These are phyloP conservation scores for Himalopsyche tibetana DNA, from an alignment of 2,888 invertebrate species.

Conservation along the genomic window DNA sequence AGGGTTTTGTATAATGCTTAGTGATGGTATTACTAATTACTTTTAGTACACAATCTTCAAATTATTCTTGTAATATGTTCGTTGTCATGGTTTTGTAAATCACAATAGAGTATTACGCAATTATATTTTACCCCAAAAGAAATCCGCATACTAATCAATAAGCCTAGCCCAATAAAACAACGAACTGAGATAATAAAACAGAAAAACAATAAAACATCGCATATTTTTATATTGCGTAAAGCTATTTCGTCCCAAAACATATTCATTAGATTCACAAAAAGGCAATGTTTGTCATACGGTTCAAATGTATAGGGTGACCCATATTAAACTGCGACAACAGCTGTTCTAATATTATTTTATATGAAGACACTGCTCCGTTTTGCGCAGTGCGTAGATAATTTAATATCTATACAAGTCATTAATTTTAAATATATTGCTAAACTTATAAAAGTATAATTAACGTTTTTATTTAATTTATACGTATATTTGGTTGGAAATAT, in stretches of 20 bases:
- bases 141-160: slow-evolving; percentile 45
- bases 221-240: slow-evolving; percentile 17
- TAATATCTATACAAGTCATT: no score
- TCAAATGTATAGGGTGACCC: slow-evolving; percentile 20
- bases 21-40: neutral
- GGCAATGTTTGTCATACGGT: slow-evolving; percentile 28
- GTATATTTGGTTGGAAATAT: no score
- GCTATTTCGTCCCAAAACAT: slow-evolving; percentile 14
- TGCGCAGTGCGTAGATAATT: no score
- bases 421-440: no score
- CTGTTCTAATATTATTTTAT: no score
- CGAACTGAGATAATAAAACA: slow-evolving; percentile 10
- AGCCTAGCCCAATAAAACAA: slow-evolving; percentile 23
- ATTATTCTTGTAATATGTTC: neutral
- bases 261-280: slow-evolving; percentile 23
- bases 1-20: neutral
- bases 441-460: no score
- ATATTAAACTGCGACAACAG: neutral
- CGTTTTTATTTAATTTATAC: no score
- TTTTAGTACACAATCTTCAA: neutral
- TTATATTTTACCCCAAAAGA: neutral
- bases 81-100: neutral
- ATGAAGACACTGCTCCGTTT: no score
- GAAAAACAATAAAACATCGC: slow-evolving; percentile 33
- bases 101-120: neutral